Base-by-base conservation (phyloP, 2,113 vertebrate genomes). In the Xenopus borealis region DNA sequence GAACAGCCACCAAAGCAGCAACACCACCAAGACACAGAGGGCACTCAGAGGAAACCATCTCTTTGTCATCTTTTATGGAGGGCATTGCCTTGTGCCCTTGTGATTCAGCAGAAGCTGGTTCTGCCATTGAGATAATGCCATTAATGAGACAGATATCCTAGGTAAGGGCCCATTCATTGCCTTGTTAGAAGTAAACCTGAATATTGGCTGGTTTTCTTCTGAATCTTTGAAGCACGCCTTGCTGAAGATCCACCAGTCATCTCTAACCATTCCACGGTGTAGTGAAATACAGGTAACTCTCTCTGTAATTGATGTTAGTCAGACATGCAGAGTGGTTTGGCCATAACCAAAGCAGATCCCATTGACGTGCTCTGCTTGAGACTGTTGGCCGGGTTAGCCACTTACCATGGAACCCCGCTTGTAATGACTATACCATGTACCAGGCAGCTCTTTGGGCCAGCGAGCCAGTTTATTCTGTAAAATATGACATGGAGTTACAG, bases 391-490 rank as follows among this genome's bases (percentile, higher is more conserved):
- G 11, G 89, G 87, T 88, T 75, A 86, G 84, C 90, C 90, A 98
- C 97, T 99, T 98, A 99, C 97, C 97, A 96, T 87, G 67, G 96
- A 93, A 84, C 97, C 97, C 79, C 97, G 93, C 92, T 99, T 99
- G 96, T 94, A 99, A 86, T 93, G 96, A 95, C 97, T 99, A 95
- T 95, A 99, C 97, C 97, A 99, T 89, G 96, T 93, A 85, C 94
- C 89, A 81, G 97, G 97, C 83, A 89, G 88, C 81, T 99, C 97
- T 98, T 98, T 99, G 94, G 97, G 97, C 97, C 97, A 99, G 88
- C 96, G 97, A 93, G 97, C 97, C 96, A 99, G 93, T 95, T 97
- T 99, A 92, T 94, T 98, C 97, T 99, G 97, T 85, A 97, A 99
- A 97, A 98, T 93, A 98, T 7, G 90, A 97, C 85, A 98, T 5